Conservation (phyloP, 2,888 invertebrate species). For the Microdon myrmicae region DNA sequence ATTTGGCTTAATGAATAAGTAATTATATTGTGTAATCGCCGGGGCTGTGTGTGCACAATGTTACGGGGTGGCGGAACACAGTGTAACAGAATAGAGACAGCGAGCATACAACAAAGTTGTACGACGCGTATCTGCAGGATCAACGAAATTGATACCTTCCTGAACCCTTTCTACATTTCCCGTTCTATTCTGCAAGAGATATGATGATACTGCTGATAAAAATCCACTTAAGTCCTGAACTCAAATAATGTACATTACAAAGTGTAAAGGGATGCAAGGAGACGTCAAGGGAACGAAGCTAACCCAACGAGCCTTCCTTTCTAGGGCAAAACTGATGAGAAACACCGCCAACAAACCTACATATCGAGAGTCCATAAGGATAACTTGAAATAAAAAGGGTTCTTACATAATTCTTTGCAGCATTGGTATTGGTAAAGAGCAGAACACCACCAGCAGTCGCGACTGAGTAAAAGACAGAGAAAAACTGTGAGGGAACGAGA, state of each 20-base stretch:
- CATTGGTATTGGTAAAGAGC: conserved; percentile 38
- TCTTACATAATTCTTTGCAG: conserved; percentile 25
- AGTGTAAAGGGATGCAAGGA: conserved; percentile 24
- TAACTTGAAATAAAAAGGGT: conserved; percentile 40
- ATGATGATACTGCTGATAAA: conserved; percentile 47
- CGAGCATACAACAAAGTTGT: no score
- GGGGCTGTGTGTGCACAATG: no score
- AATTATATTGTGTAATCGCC: conserved; percentile 47
- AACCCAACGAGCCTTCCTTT: no score
- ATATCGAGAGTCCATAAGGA: neutral
- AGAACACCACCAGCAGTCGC: no score
- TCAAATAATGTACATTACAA: conserved; percentile 29
- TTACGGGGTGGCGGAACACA: no score
- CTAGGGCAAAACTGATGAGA: neutral
- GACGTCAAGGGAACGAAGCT: conserved; percentile 4
- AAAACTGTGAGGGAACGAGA: no score
- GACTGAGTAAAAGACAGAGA: no score
- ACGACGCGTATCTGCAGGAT: conserved; percentile 36
- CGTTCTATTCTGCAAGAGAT: conserved; percentile 19
- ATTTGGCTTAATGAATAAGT: conserved; percentile 51
- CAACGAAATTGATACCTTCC: conserved; percentile 51
- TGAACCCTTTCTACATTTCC: conserved; percentile 38
- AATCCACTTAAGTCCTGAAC: conserved; percentile 44
- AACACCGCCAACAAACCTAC: neutral
- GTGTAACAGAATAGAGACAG: conserved; percentile 25